These are phyloP conservation scores for Dynastes grantii DNA, from an alignment of 2,888 invertebrate species.

Conservation along the genomic window DNA sequence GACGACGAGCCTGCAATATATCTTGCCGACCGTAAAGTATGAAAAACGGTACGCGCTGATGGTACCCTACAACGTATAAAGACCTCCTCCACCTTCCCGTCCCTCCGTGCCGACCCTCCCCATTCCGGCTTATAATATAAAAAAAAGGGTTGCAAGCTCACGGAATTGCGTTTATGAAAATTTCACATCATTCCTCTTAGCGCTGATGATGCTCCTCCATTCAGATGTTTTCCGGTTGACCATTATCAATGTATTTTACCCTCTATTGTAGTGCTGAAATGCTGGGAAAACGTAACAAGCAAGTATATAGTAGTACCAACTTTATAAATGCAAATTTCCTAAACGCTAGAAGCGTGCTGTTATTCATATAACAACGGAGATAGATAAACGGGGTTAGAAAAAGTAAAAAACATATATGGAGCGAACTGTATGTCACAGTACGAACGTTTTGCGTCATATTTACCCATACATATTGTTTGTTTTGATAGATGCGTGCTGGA, in stretches of 20 bases:
- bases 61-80: slow-evolving; percentile 1
- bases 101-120: neutral
- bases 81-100: neutral
- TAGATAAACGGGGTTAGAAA: too few relatives aligned
- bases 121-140: slow-evolving; percentile 27
- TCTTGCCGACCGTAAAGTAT: slow-evolving; percentile 25
- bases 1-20: slow-evolving; percentile 17
- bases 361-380: too few relatives aligned
- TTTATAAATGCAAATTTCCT: slow-evolving; percentile 30
- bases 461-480: too few relatives aligned
- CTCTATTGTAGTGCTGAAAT: slow-evolving; percentile 1
- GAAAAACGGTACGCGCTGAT: slow-evolving; percentile 23
- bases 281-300: neutral
- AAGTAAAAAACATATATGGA: too few relatives aligned
- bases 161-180: slow-evolving; percentile 30
- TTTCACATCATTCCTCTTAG: slow-evolving; percentile 32
- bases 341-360: neutral
- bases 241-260: slow-evolving; percentile 36
- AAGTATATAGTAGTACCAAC: slow-evolving; percentile 2
- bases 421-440: too few relatives aligned
- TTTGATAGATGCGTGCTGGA: too few relatives aligned
- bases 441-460: too few relatives aligned
- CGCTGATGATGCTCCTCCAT: slow-evolving; percentile 36
- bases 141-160: slow-evolving; percentile 27
- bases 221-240: slow-evolving; percentile 41